These are phyloP conservation scores for Dicaeum eximium DNA, from an alignment of 2,113 vertebrate genomes.

Conservation along the genomic window DNA sequence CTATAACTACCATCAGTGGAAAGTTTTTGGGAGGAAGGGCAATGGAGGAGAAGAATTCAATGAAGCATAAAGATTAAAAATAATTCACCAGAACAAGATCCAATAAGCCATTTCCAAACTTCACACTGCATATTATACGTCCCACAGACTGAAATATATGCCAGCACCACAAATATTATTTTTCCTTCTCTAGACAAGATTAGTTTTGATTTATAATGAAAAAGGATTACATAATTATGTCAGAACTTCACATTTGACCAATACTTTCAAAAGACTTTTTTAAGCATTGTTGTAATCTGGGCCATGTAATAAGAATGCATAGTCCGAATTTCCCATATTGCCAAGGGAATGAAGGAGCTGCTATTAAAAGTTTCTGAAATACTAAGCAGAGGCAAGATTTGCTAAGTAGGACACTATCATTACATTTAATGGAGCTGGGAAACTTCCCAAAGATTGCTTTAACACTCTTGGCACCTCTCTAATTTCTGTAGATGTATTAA, in stretches of 20 bases:
- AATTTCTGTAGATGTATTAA: neutral
- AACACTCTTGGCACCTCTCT: neutral
- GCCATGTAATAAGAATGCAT: neutral
- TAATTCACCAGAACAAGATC: neutral
- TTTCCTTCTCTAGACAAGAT: neutral
- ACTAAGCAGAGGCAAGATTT: constrained; percentile 16
- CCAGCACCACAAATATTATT: neutral
- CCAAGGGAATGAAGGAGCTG: constrained; percentile 2
- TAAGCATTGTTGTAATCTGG: neutral
- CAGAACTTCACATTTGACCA: neutral
- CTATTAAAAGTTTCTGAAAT: constrained; percentile 53
- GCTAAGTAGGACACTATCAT: constrained; percentile 32
- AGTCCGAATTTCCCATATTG: neutral
- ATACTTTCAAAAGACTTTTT: neutral
- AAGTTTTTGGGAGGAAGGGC: neutral
- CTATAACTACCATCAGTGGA: neutral
- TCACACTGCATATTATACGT: neutral
- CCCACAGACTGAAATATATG: neutral
- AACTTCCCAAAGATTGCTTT: constrained; percentile 26
- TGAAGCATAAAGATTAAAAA: neutral
- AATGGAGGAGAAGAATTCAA: neutral
- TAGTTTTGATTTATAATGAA: neutral
- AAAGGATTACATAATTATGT: neutral
- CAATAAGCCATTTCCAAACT: neutral
- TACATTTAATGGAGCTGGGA: constrained; percentile 20